Evolutionary conservation across 92 coral and sea anemone species (phyloP).

Genomic region (Scolanthus callimorphus): DNA sequence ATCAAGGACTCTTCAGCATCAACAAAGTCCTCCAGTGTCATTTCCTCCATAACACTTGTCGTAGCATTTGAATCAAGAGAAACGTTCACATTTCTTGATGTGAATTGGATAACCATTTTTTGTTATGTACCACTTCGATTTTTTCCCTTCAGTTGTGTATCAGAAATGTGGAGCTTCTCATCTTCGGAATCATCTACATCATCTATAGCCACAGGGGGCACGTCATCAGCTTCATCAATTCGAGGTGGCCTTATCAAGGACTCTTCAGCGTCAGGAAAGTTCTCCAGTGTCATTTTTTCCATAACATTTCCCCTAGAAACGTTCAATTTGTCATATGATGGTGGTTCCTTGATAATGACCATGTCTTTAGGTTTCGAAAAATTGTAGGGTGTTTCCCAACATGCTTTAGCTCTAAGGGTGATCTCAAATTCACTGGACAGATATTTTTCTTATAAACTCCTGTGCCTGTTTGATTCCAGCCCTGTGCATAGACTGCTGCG

Average conservation of each 20-base stretch:
- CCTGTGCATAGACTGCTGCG: slow-evolving; percentile 24
- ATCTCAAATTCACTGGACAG: slow-evolving; percentile 27
- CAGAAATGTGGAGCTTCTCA: no score
- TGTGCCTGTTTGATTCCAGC: slow-evolving; percentile 34
- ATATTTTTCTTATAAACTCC: slow-evolving; percentile 33
- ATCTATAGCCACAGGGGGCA: no score
- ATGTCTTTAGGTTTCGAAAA: slow-evolving; percentile 19
- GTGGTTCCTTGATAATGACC: slow-evolving; percentile 7
- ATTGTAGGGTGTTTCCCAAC: slow-evolving; percentile 32
- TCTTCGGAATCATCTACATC: no score
- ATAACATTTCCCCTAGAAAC: background rate
- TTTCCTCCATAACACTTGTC: background rate
- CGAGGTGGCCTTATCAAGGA: no score
- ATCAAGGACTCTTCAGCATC: background rate
- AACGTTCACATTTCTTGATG: no score
- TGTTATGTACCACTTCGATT: no score
- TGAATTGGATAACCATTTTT: slow-evolving; percentile 1
- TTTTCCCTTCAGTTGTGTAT: no score
- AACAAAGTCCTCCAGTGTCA: background rate
- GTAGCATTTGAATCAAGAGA: background rate
- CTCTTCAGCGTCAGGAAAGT: no score
- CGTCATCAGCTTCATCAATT: no score
- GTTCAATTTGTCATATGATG: background rate
- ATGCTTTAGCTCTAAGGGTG: slow-evolving; percentile 4
- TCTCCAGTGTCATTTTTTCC: background rate